Evolutionary conservation across 2,888 invertebrate species (phyloP).

Genomic region (Pseudococcus longispinus): DNA sequence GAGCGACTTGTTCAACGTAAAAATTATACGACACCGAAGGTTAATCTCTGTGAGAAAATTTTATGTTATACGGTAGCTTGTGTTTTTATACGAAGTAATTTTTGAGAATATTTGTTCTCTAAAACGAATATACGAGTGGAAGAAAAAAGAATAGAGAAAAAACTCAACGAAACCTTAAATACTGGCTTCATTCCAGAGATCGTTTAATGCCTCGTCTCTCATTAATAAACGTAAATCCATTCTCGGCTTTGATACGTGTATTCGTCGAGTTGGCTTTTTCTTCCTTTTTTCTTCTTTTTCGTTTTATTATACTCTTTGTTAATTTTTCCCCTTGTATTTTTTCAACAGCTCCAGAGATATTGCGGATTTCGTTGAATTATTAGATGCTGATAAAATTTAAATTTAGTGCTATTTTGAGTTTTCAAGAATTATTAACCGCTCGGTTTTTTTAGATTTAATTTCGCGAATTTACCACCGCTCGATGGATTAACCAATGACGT

Average conservation of each 20-base stretch:
- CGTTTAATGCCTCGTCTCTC: conserved; percentile 48
- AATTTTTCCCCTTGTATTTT: not conserved
- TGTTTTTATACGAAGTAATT: not conserved
- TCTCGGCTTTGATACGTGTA: not conserved
- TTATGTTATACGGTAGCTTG: not conserved
- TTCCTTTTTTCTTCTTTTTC: not conserved
- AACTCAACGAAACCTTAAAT: conserved; percentile 1
- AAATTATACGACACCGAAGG: not conserved
- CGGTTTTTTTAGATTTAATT: not conserved
- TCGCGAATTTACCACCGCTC: conserved; percentile 2
- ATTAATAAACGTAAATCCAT: conserved; percentile 51
- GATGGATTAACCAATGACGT: conserved; percentile 20
- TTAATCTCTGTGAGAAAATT: not conserved
- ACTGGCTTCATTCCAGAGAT: conserved; percentile 32
- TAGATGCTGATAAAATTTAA: conserved; percentile 5
- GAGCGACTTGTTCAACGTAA: not conserved
- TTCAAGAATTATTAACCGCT: not conserved
- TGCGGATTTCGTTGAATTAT: conserved; percentile 27
- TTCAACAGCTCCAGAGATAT: conserved; percentile 30
- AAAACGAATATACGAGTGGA: not conserved
- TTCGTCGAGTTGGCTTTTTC: not conserved
- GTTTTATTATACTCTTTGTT: not conserved
- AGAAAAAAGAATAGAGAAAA: not conserved
- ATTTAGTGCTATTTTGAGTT: not conserved
- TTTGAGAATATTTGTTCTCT: conserved; percentile 19